Conservation (phyloP, 2,797 vertebrate species). For the Stomatorhinus walkeri region DNA sequence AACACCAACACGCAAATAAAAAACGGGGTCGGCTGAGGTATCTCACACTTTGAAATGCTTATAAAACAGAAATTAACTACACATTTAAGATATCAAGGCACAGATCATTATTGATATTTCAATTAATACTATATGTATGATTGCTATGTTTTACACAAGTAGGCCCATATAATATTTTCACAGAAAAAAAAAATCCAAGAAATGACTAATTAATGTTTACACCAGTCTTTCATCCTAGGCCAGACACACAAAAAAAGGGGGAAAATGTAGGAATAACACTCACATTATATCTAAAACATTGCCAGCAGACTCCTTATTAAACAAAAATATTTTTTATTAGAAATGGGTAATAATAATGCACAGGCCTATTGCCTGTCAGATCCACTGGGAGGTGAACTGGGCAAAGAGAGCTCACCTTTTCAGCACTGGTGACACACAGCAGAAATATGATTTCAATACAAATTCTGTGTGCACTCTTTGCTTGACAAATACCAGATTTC, state of each 20-base stretch:
- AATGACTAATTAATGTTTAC: not conserved
- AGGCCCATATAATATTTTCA: not conserved
- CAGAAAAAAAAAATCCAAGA: not conserved
- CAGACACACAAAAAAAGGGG: not conserved
- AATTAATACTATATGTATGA: not conserved
- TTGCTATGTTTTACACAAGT: not conserved
- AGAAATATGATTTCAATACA: slow-evolving; percentile 8
- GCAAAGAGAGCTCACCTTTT: not conserved
- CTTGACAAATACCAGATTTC: slow-evolving; percentile 22
- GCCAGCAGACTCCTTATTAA: not conserved
- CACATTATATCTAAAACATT: not conserved
- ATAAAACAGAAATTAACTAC: not conserved
- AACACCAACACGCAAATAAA: not conserved
- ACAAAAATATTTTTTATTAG: not conserved
- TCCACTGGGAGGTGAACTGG: not conserved
- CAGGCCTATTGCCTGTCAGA: not conserved
- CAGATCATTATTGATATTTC: not conserved
- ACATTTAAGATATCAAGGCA: not conserved
- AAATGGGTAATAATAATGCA: not conserved
- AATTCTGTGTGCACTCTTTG: slow-evolving; percentile 10
- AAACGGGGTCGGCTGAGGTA: not conserved
- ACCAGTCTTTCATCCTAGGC: not conserved
- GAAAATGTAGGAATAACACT: not conserved
- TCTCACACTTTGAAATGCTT: not conserved
- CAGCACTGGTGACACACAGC: not conserved